A percentile compares a stretch with the other conserved stretches of the same genome.
Evolutionary conservation across 2,888 invertebrate genomes (phyloP).

Genomic region (Junonia oenone): DNA sequence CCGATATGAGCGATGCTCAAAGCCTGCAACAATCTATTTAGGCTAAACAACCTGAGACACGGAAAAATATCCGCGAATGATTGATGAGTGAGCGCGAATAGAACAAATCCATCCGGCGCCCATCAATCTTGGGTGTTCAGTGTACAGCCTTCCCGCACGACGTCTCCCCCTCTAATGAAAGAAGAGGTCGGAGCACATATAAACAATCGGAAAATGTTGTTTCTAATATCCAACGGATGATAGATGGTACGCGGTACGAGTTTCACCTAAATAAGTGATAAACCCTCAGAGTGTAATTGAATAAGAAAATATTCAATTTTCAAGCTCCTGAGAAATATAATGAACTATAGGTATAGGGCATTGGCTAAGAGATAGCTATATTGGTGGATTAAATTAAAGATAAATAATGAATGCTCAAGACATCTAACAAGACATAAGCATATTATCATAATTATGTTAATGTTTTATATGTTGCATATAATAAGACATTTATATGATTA

Average conservation of each 20-base stretch:
- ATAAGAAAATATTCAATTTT: constrained; percentile 3
- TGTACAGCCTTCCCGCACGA: constrained; percentile 55
- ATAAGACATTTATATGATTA: background rate
- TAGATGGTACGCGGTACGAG: constrained; percentile 45
- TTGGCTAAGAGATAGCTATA: no score
- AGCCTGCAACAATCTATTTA: constrained; percentile 71
- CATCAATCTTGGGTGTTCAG: constrained; percentile 68
- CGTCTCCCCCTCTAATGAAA: constrained; percentile 72
- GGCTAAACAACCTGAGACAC: constrained; percentile 75
- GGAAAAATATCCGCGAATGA: constrained; percentile 78
- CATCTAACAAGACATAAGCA: no score
- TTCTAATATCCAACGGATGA: constrained; percentile 66
- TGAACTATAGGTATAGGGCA: background rate
- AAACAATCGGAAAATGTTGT: constrained; percentile 73
- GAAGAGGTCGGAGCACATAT: constrained; percentile 73
- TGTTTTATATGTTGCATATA: background rate
- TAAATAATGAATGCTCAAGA: no score
- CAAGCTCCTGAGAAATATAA: no score
- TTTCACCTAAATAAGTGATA: constrained; percentile 10
- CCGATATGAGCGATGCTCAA: constrained; percentile 56
- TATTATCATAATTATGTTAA: no score
- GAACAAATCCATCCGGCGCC: constrained; percentile 74
- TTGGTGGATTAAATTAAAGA: no score
- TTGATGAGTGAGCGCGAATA: constrained; percentile 76
- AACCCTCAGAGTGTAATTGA: constrained; percentile 8